A percentile compares a stretch with the other conserved stretches of the same genome.
Evolutionary conservation across 2,888 invertebrate species (phyloP).

Genomic region (Panorpa germanica): DNA sequence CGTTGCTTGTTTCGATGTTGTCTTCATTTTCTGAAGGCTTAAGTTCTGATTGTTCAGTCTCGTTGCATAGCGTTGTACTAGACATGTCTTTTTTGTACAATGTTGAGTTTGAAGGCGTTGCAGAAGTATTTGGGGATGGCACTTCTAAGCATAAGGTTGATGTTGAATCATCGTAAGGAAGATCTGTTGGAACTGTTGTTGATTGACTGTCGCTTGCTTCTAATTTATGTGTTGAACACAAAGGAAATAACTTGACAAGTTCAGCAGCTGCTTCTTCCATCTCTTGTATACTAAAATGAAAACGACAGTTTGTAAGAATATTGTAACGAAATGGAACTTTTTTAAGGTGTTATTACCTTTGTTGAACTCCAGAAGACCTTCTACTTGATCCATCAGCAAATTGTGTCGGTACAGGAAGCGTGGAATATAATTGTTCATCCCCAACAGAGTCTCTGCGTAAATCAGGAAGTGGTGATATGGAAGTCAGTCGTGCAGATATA

Average conservation of each 20-base stretch:
- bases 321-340: background rate
- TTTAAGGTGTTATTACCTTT: slow-evolving; percentile 11
- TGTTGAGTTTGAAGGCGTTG: no score
- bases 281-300: slow-evolving; percentile 14
- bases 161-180: no score
- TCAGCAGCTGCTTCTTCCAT: slow-evolving; percentile 18
- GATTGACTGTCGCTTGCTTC: slow-evolving; percentile 18
- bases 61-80: no score
- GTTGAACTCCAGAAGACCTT: slow-evolving; percentile 34
- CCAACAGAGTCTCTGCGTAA: slow-evolving; percentile 37
- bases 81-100: no score
- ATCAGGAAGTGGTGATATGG: slow-evolving; percentile 47
- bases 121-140: no score
- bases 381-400: slow-evolving; percentile 68
- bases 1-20: no score
- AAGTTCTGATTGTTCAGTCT: no score
- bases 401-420: slow-evolving; percentile 56
- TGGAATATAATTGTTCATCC: slow-evolving; percentile 27
- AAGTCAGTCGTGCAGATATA: slow-evolving; percentile 29
- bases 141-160: no score
- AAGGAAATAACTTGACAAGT: slow-evolving; percentile 4
- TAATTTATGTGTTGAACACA: slow-evolving; percentile 12
- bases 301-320: background rate
- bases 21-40: no score
- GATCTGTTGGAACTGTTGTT: no score